These are phyloP conservation scores for Euzophera pinguis DNA, from an alignment of 2,888 invertebrate genomes.

Conservation along the genomic window DNA sequence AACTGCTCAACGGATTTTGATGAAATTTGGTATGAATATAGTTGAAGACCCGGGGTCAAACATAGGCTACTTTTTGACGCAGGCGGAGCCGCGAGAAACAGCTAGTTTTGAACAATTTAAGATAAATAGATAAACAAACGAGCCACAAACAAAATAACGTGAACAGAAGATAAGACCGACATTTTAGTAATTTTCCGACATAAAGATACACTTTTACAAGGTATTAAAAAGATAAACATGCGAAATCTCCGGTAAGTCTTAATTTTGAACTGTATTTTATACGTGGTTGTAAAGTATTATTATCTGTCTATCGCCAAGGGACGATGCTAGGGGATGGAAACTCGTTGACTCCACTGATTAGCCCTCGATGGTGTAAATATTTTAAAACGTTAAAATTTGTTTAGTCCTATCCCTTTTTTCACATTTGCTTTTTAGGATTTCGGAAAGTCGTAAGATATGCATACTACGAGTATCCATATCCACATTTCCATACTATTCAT, in stretches of 20 bases:
- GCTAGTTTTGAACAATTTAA: no score
- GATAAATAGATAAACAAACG: no score
- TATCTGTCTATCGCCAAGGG: not conserved
- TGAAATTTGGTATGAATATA: no score
- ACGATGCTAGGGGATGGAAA: not conserved
- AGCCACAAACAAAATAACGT: not conserved
- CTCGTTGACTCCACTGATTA: not conserved
- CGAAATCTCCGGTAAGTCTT: constrained; percentile 1
- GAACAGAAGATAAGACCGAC: not conserved
- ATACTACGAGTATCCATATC: no score
- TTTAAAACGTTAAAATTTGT: not conserved
- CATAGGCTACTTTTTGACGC: no score
- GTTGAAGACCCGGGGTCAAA: no score
- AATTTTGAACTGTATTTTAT: constrained; percentile 1
- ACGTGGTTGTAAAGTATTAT: not conserved
- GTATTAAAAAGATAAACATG: constrained; percentile 9
- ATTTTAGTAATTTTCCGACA: not conserved
- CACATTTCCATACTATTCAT: no score
- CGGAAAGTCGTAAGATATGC: no score
- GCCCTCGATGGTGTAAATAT: not conserved
- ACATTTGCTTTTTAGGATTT: no score
- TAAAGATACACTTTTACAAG: constrained; percentile 9
- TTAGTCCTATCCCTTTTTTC: not conserved
- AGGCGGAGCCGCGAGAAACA: no score
- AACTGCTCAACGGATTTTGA: no score